Base-by-base conservation (phyloP, 2,888 invertebrate genomes). In the Phasia obesa region DNA sequence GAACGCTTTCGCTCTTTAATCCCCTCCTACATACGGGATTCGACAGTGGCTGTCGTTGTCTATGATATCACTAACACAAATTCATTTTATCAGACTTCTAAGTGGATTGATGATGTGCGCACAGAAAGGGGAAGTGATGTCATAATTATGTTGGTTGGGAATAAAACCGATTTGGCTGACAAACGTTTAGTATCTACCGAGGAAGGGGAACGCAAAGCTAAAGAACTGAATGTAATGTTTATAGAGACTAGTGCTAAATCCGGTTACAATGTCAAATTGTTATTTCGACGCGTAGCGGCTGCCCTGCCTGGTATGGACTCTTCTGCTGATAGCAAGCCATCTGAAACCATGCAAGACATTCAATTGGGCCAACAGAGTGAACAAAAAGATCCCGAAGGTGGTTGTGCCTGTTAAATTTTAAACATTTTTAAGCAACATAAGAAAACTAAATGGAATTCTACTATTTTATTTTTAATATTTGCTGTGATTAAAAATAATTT, bases 191-290 rank as follows among this genome's bases (percentile, higher is more conserved):
- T 99, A 76, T 97, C 97, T 87, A 98, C 98, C 78, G 99, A 99
- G 92, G 99, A 99, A 91, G 99, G 99, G 0, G 99, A 99, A 92
- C 94, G 98, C 88, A 99, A 99, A 94, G 99, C 99, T 84, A 99
- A 98, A 93, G 99, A 99, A 93, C 94, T 99, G 88, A 99, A 99
- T 93, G 99, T 99, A 83, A 99, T 99, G 99, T 99, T 99, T 93
- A 99, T 99, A 89, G 99, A 99, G 94, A 99, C 99, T 86, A 99
- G 98, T 93, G 99, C 99, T 89, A 99, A 99, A 93, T 98, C 99
- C 85, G 99, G 99, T 74, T 99, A 99, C 92, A 99, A 99, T 93
- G 99, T 99, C 84, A 99, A 99, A 94, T 98, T 99, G 95, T 93
- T 99, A 88, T 99, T 99, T 94, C 94, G 99, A 92, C 95, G 99